Base-by-base conservation (phyloP, 2,797 vertebrate genomes). In the Lophius americanus region DNA sequence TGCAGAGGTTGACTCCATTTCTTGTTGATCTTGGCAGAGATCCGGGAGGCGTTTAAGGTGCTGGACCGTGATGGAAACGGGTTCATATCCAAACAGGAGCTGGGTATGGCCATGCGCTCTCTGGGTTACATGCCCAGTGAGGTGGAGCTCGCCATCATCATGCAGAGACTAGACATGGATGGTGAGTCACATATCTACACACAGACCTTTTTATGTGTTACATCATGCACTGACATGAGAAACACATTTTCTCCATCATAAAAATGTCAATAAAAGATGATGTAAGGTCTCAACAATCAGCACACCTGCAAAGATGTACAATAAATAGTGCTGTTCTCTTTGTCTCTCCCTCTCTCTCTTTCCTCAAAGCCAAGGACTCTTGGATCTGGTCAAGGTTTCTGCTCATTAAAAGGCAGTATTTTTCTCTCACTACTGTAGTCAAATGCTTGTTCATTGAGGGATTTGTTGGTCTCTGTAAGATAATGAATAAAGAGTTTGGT, bases 1-100 rank as follows among this genome's bases (percentile, higher is more conserved):
- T 68, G 76, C 58, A 55, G 51, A 13, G 36, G 49, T 65, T 73
- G 43, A 82, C 44, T 73, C 0, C 4, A 44, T 65, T 70, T 87
- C 66, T 62, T 75, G 66, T 90, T 85, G 88, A 56, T 75, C 51
- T 75, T 78, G 82, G 58, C 93, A 98, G 96, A 97, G 92, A 97
- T 97, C 76, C 95, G 96, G 3, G 96, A 98, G 88, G 96, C 96
- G 63, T 97, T 98, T 72, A 93, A 95, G 49, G 94, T 98, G 46
- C 90, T 96, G 93, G 96, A 98, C 83, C 94, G 95, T 5, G 96
- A 98, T 9, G 96, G 96, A 54, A 97, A 98, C 13, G 96, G 96
- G 59, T 98, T 97, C 92, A 98, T 98, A 87, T 98, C 96, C 83
- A 98, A 98, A 87, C 96, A 98, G 92, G 96, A 98, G 91, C 94